Evolutionary conservation across 2,888 invertebrate species (phyloP).

Genomic region (Callosobruchus maculatus): DNA sequence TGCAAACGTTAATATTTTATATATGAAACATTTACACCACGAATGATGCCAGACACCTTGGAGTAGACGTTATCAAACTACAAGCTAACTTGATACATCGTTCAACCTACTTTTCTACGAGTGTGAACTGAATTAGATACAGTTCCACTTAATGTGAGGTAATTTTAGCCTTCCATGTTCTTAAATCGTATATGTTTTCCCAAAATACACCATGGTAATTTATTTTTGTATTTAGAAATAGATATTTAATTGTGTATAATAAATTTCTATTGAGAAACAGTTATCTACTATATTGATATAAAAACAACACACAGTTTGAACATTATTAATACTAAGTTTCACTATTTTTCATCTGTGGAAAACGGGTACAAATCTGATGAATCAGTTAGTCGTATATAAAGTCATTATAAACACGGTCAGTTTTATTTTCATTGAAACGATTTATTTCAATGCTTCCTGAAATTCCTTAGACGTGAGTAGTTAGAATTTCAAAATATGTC

Average conservation of each 20-base stretch:
- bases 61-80: not conserved
- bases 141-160: not conserved
- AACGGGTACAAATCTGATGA: not conserved
- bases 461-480: not conserved
- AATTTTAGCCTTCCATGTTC: not conserved
- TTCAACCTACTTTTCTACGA: not conserved
- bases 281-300: not conserved
- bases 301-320: not conserved
- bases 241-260: not conserved
- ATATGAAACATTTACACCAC: too few relatives aligned
- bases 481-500: too few relatives aligned
- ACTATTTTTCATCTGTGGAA: not conserved
- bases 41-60: not conserved
- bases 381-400: not conserved
- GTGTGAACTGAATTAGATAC: not conserved
- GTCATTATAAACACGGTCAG: not conserved
- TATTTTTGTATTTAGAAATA: not conserved
- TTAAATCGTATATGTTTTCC: not conserved
- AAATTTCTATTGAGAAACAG: not conserved
- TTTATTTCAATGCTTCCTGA: not conserved
- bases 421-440: not conserved
- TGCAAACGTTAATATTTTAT: too few relatives aligned
- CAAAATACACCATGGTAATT: not conserved
- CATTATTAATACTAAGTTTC: not conserved
- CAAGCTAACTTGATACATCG: not conserved